Evolutionary conservation across 2,797 vertebrate species (phyloP).

Genomic region (Trachurus trachurus): DNA sequence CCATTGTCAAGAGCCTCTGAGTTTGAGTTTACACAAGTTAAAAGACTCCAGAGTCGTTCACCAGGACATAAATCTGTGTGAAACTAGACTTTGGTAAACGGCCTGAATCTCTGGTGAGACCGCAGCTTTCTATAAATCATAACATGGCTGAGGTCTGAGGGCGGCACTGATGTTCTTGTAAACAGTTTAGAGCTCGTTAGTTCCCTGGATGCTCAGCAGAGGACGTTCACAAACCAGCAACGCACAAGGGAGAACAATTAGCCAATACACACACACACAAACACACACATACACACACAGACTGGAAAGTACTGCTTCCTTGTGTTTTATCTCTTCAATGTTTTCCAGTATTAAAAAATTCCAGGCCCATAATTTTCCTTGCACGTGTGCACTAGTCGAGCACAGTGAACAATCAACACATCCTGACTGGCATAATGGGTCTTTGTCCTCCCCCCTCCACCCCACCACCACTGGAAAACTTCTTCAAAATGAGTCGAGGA

Average conservation of each 20-base stretch:
- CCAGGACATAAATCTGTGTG: constrained; percentile 68
- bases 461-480: constrained; percentile 45
- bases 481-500: constrained; percentile 40
- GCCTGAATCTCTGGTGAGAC: constrained; percentile 68
- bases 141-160: constrained; percentile 70
- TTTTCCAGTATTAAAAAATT: constrained; percentile 67
- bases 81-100: constrained; percentile 73
- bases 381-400: constrained; percentile 42
- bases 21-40: constrained; percentile 64
- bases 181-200: constrained; percentile 67
- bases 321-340: constrained; percentile 60
- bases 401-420: constrained; percentile 66
- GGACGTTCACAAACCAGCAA: constrained; percentile 38
- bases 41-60: constrained; percentile 55
- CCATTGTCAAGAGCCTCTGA: constrained; percentile 40
- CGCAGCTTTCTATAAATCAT: constrained; percentile 74
- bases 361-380: constrained; percentile 63
- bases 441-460: constrained; percentile 59
- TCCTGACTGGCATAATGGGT: constrained; percentile 66
- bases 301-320: constrained; percentile 38
- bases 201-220: constrained; percentile 44
- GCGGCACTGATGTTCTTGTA: constrained; percentile 66
- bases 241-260: constrained; percentile 53
- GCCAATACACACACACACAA: constrained; percentile 17
- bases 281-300: constrained; percentile 13